Base-by-base conservation (phyloP, 2,797 vertebrate species). In the Euphonia xanthogaster region DNA sequence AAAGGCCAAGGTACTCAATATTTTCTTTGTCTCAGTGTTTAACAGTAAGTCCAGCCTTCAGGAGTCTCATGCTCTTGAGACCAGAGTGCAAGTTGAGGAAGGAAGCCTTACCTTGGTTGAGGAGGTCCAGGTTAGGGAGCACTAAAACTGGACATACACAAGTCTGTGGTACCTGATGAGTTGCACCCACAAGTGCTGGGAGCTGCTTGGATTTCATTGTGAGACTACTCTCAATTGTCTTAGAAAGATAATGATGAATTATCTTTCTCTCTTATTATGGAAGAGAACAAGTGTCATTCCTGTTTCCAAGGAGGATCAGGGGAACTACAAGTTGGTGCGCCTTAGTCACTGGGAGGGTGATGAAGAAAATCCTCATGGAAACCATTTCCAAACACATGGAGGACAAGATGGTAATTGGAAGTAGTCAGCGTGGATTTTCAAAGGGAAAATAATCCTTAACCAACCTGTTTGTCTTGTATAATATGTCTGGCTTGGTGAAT, bases 391-490 rank as follows among this genome's bases (percentile, higher is more conserved):
- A 74, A 51, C 31, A 37, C 6, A 5, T 22, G 10, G 8, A 74
- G 47, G 33, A 25, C 60, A 63, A 58, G 53, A 53, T 50, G 39
- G 39, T 67, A 65, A 25, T 48, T 48, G 2, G 28, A 48, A 51
- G 16, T 61, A 55, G 45, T 68, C 25, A n/a, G 21, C 25, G 33
- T 78, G 27, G 42, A 30, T 70, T 89, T 86, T 33, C 12, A 2
- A 79, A 61, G 27, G 27, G 18, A 33, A 61, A 74, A 19, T 66
- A 3, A 7, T 61, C 37, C 16, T 35, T 70, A 47, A 61, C 8
- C 20, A 33, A 28, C 14, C 7, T 53, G 5, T 42, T 66, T 0
- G 1, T 20, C 39, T 37, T 50, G 27, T 47, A 5, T 5, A 1
- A 14, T 47, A 37, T n/a, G 17, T 37, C 39, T 42, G 45, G 12